These are phyloP conservation scores for Sebastes melanostomus DNA, from an alignment of 2,797 vertebrate species.

Conservation along the genomic window DNA sequence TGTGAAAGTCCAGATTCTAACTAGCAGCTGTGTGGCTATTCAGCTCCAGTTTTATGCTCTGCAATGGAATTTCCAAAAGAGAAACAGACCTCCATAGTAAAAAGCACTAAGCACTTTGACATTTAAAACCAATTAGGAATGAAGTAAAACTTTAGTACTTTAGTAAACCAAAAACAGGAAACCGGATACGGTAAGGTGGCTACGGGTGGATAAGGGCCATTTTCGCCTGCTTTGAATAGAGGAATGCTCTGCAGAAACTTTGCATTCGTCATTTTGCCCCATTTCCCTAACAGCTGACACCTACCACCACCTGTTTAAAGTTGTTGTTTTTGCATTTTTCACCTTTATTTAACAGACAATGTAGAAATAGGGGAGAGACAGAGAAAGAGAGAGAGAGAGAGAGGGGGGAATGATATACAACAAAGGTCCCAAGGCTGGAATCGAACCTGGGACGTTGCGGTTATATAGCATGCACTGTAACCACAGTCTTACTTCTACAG, in stretches of 20 bases:
- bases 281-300: background rate
- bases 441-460: no score
- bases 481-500: background rate
- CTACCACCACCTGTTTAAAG: background rate
- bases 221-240: background rate
- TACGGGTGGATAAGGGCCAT: background rate
- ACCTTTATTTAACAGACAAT: no score
- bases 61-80: conserved; percentile 31
- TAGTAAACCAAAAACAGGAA: conserved; percentile 12
- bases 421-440: no score
- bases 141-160: conserved; percentile 27
- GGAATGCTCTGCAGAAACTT: background rate
- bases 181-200: background rate
- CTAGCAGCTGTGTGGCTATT: background rate
- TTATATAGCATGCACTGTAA: no score
- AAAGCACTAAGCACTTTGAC: conserved; percentile 35
- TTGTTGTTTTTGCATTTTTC: background rate
- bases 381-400: no score
- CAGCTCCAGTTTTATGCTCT: background rate
- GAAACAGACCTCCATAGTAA: conserved; percentile 36
- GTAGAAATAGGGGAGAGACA: no score
- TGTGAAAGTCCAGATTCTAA: background rate
- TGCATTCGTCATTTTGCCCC: background rate
- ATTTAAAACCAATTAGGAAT: conserved; percentile 46
- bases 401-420: no score